A percentile compares a stretch with the other conserved stretches of the same genome.
These are phyloP conservation scores for Pseudomyrmex dendroicus DNA, from an alignment of 1,140 invertebrate genomes.

Conservation along the genomic window DNA sequence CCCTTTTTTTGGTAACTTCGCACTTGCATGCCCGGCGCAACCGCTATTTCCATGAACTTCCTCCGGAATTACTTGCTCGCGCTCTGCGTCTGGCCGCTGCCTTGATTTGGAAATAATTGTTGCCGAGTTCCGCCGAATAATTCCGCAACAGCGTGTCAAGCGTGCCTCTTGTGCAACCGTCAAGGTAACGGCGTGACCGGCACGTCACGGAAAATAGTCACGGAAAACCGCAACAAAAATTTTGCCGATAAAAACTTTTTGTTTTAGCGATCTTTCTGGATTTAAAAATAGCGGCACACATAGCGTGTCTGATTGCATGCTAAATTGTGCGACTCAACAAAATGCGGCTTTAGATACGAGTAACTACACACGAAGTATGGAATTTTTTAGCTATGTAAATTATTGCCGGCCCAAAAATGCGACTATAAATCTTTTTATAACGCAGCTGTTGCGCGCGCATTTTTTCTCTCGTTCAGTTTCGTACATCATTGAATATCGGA, in stretches of 20 bases:
- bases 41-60: constrained; percentile 53
- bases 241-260: constrained; percentile 25
- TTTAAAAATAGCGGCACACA: constrained; percentile 4
- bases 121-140: constrained; percentile 33
- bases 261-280: background rate
- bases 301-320: constrained; percentile 21
- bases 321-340: constrained; percentile 32
- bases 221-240: background rate
- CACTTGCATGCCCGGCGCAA: constrained; percentile 47
- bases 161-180: constrained; percentile 5
- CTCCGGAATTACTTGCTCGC: constrained; percentile 55
- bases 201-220: constrained; percentile 29
- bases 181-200: background rate
- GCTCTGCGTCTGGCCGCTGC: constrained; percentile 2
- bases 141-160: constrained; percentile 24
- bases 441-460: background rate
- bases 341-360: background rate
- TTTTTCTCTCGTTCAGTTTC: constrained; percentile 9
- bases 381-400: constrained; percentile 8
- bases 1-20: constrained; percentile 54
- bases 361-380: background rate
- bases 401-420: constrained; percentile 8
- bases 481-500: background rate
- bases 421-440: constrained; percentile 12
- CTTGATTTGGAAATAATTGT: constrained; percentile 65